phyloP scores from a whole-genome alignment of 1,140 invertebrate genomes.

The Glossosoma conforme region DNA sequence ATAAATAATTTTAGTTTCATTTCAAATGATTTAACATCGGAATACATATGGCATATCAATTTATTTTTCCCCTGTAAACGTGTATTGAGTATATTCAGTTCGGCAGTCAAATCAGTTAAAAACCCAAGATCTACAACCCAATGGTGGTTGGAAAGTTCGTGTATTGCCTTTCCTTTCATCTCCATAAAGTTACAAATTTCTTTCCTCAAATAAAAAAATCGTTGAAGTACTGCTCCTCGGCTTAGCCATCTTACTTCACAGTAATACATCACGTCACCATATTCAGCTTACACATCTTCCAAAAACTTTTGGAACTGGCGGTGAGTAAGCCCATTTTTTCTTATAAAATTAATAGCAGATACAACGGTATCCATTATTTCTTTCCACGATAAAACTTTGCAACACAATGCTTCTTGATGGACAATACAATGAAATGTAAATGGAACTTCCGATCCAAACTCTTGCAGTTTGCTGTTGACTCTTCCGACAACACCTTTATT shows the following conservation, averaged over 20 bases:
- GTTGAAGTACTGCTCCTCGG: slow-evolving; percentile 10
- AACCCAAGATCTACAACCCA: slow-evolving; percentile 14
- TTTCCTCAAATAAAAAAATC: slow-evolving; percentile 18
- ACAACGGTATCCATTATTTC: slow-evolving; percentile 23
- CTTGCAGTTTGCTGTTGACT: slow-evolving; percentile 14
- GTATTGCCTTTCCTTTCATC: slow-evolving; percentile 14
- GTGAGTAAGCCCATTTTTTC: slow-evolving; percentile 31
- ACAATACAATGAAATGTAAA: slow-evolving; percentile 27
- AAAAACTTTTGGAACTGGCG: slow-evolving; percentile 30
- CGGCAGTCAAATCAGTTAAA: slow-evolving; percentile 14
- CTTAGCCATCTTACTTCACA: slow-evolving; percentile 16
- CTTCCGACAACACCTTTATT: slow-evolving; percentile 31
- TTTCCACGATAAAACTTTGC: slow-evolving; percentile 22
- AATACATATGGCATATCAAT: slow-evolving; percentile 9
- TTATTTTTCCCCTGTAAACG: slow-evolving; percentile 2
- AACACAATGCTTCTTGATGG: slow-evolving; percentile 20
- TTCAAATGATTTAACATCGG: too few species aligned
- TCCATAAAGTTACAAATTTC: slow-evolving; percentile 16
- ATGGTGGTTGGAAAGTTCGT: slow-evolving; percentile 12
- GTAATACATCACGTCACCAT: slow-evolving; percentile 22
- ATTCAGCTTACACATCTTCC: slow-evolving; percentile 30
- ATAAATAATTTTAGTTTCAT: too few species aligned
- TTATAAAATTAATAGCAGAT: slow-evolving; percentile 29
- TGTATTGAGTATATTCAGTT: slow-evolving; percentile 9
- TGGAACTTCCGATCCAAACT: slow-evolving; percentile 18